Evolutionary conservation across 2,888 invertebrate species (phyloP).

Genomic region (Cheilosia urbana): DNA sequence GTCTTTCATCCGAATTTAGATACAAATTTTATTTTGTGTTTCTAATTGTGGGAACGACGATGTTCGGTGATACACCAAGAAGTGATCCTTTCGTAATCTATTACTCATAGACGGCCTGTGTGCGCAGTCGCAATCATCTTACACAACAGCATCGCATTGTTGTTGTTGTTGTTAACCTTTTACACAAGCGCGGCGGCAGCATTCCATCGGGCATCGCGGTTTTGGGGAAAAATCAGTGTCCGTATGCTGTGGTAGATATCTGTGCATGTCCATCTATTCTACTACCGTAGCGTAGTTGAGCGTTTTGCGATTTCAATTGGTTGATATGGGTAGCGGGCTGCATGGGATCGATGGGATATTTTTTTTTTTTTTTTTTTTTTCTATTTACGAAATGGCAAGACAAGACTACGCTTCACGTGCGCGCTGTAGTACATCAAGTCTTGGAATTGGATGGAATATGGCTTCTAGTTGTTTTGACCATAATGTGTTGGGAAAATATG

Average conservation of each 20-base stretch:
- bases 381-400: slow-evolving; percentile 46
- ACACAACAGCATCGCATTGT: slow-evolving; percentile 47
- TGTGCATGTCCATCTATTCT: slow-evolving; percentile 67
- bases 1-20: slow-evolving; percentile 52
- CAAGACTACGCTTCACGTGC: slow-evolving; percentile 26
- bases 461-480: slow-evolving; percentile 60
- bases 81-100: slow-evolving; percentile 65
- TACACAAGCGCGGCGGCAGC: slow-evolving; percentile 37
- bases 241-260: slow-evolving; percentile 33
- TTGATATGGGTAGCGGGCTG: slow-evolving; percentile 51
- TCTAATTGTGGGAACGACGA: slow-evolving; percentile 64
- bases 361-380: neutral
- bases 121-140: slow-evolving; percentile 57
- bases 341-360: slow-evolving; percentile 4
- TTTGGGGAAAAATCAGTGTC: slow-evolving; percentile 31
- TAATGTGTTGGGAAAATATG: slow-evolving; percentile 50
- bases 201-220: slow-evolving; percentile 45
- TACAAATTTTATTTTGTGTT: slow-evolving; percentile 20
- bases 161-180: slow-evolving; percentile 60
- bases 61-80: slow-evolving; percentile 32
- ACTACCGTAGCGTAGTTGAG: slow-evolving; percentile 43
- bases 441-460: slow-evolving; percentile 34
- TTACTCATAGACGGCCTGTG: slow-evolving; percentile 39
- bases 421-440: neutral
- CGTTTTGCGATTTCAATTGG: slow-evolving; percentile 64